Evolutionary conservation across 64 coral and sea anemone genomes (phyloP).

Genomic region (Stichodactyla mertensii): DNA sequence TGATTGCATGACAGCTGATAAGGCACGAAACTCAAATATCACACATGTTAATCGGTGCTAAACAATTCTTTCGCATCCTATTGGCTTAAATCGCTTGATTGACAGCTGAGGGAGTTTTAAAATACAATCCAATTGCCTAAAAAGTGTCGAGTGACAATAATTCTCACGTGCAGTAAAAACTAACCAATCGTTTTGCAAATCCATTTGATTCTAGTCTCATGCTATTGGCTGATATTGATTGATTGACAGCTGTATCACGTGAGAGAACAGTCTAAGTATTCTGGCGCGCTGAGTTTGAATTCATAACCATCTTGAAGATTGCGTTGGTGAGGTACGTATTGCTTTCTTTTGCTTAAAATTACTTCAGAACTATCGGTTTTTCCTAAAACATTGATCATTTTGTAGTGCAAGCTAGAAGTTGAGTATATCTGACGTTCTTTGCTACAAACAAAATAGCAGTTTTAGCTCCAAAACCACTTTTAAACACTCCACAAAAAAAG

Average conservation of each 20-base stretch:
- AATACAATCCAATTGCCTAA: no score
- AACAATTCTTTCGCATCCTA: no score
- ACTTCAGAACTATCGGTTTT: neutral
- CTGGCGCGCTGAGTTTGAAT: neutral
- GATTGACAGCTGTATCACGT: neutral
- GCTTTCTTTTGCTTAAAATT: neutral
- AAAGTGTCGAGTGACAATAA: no score
- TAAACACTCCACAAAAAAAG: neutral
- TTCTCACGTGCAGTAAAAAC: no score
- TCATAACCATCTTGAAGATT: neutral
- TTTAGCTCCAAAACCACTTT: neutral
- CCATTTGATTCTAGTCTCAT: neutral
- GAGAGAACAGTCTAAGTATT: neutral
- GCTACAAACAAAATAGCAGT: neutral
- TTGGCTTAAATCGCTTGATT: no score
- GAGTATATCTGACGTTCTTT: neutral
- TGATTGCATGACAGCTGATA: no score
- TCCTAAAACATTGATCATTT: neutral
- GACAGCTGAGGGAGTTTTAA: no score
- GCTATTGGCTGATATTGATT: neutral
- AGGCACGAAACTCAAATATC: no score
- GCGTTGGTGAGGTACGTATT: neutral
- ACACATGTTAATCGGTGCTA: no score
- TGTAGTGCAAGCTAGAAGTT: neutral
- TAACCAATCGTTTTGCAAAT: neutral